Conservation (phyloP, 1,140 invertebrate genomes). For the Brachionus plicatilis region DNA sequence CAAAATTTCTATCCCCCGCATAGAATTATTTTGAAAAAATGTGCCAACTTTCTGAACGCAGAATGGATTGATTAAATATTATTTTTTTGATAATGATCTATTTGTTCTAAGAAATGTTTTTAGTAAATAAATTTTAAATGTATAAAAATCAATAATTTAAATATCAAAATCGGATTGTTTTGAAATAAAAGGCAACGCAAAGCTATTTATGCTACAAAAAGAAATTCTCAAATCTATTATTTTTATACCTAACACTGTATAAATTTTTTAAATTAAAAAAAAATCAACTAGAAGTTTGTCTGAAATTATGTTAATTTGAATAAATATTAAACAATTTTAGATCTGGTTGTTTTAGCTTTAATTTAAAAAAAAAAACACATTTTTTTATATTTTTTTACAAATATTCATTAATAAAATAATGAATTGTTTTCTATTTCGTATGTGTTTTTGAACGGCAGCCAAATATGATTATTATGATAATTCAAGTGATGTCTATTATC, state of each 20-base stretch:
- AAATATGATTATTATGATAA: background rate
- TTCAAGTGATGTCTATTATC: background rate
- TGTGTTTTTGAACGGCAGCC: background rate
- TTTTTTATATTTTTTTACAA: background rate
- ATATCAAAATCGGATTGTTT: background rate
- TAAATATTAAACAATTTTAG: background rate
- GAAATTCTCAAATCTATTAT: background rate
- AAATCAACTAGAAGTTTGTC: background rate
- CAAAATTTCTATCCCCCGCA: background rate
- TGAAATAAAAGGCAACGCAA: background rate
- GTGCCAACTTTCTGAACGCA: background rate
- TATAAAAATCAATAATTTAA: background rate
- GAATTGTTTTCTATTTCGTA: background rate
- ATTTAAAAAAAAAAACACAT: background rate
- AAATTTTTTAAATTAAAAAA: background rate
- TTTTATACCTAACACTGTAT: background rate
- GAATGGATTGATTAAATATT: constrained; percentile 25
- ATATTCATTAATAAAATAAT: background rate
- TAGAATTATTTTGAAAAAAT: background rate
- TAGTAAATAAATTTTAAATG: constrained; percentile 3
- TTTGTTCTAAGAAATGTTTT: background rate
- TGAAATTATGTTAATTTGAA: background rate
- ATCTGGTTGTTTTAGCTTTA: background rate
- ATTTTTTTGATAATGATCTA: background rate
- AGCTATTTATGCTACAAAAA: background rate